Evolutionary conservation across 2,888 invertebrate species (phyloP).

Genomic region (Galerucella pusilla): DNA sequence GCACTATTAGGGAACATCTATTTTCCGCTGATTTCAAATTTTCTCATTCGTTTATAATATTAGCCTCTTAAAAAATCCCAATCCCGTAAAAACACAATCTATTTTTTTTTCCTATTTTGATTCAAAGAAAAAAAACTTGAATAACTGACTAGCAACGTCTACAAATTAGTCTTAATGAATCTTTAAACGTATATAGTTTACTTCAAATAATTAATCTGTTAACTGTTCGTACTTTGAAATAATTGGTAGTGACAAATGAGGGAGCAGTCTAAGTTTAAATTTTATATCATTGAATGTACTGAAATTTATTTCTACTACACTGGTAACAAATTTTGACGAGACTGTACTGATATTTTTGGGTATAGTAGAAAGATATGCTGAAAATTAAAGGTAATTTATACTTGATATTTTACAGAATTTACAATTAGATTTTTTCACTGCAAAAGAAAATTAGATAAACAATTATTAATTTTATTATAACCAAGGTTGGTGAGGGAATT

Average conservation of each 20-base stretch:
- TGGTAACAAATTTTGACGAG: too few species aligned
- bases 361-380: too few species aligned
- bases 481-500: not conserved
- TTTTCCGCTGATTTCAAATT: slow-evolving; percentile 6
- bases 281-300: too few species aligned
- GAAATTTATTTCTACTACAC: too few species aligned
- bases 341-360: too few species aligned
- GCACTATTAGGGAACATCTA: not conserved
- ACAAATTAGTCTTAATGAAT: not conserved
- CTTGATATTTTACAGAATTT: too few species aligned
- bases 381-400: too few species aligned
- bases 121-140: not conserved
- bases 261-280: too few species aligned
- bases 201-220: not conserved
- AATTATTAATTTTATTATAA: not conserved
- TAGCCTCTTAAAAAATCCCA: slow-evolving; percentile 40
- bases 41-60: slow-evolving; percentile 24
- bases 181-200: slow-evolving; percentile 2
- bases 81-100: slow-evolving; percentile 21
- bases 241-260: too few species aligned
- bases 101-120: too few species aligned
- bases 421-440: too few species aligned
- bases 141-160: slow-evolving; percentile 1
- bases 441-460: not conserved
- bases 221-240: too few species aligned